Evolutionary conservation across 2,888 invertebrate species (phyloP).

Genomic region (Aporophyla lueneburgensis): DNA sequence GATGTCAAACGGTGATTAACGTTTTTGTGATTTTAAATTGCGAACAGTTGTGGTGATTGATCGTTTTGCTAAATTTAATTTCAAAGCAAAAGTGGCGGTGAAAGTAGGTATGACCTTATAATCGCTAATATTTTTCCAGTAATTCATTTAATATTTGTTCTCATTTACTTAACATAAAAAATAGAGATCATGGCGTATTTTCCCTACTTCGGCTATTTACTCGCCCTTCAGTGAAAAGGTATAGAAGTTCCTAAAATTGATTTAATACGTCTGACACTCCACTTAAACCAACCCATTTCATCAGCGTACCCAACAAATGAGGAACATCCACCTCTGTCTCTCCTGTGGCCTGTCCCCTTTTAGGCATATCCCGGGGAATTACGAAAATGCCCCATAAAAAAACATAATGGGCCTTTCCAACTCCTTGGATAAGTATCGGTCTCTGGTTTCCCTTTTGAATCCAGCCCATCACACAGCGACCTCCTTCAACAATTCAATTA

Average conservation of each 20-base stretch:
- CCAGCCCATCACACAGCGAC: background rate
- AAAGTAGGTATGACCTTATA: background rate
- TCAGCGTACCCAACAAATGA: too few species aligned
- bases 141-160: too few species aligned
- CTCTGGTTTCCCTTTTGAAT: background rate
- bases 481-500: constrained; percentile 12
- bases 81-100: background rate
- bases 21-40: background rate
- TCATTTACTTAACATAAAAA: background rate
- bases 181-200: background rate
- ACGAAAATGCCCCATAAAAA: too few species aligned
- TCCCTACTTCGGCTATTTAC: background rate
- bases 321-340: background rate
- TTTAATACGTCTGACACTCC: background rate
- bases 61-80: background rate
- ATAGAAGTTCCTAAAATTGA: too few species aligned
- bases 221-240: background rate
- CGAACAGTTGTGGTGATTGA: constrained; percentile 11
- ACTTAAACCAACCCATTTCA: background rate
- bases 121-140: background rate
- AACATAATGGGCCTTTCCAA: background rate
- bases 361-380: too few species aligned
- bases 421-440: background rate
- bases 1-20: constrained; percentile 14
- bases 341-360: background rate